Evolutionary conservation across 2,888 invertebrate species (phyloP).

Genomic region (Cheilosia soror): DNA sequence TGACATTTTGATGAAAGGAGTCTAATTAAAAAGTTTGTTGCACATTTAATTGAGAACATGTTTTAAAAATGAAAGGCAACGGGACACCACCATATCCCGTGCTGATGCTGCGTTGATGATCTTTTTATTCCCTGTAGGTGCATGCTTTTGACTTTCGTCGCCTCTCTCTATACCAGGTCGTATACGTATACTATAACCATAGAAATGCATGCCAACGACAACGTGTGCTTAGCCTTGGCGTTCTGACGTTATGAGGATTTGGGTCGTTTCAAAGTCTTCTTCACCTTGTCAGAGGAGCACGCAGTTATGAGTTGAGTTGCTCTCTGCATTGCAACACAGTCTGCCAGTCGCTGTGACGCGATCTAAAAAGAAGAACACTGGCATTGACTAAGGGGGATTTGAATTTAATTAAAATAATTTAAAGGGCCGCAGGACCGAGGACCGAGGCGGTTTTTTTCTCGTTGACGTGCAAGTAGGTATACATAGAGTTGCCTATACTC

Average conservation of each 20-base stretch:
- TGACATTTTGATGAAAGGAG: conserved; percentile 67
- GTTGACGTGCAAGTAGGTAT: neutral
- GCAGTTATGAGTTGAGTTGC: conserved; percentile 29
- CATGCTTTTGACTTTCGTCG: conserved; percentile 18
- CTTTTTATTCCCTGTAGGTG: conserved; percentile 32
- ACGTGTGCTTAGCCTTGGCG: conserved; percentile 46
- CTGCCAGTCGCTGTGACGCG: conserved; percentile 2
- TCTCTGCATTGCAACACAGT: conserved; percentile 15
- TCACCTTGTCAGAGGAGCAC: conserved; percentile 31
- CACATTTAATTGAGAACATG: conserved; percentile 46
- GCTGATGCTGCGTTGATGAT: conserved; percentile 26
- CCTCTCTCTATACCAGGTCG: neutral
- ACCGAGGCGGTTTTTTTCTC: neutral
- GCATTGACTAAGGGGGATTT: conserved; percentile 21
- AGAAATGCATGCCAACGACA: neutral
- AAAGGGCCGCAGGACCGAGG: conserved; percentile 22
- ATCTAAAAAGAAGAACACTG: conserved; percentile 9
- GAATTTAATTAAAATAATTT: conserved; percentile 59
- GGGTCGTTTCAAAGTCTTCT: conserved; percentile 47
- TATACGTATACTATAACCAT: too few relatives aligned
- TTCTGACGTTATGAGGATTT: conserved; percentile 39
- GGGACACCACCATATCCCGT: conserved; percentile 2
- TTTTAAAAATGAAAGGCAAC: neutral
- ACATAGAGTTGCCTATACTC: neutral
- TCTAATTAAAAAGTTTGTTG: conserved; percentile 73